Percentiles rank a stretch among this genome's conserved stretches.
These are phyloP conservation scores for Haemorhous mexicanus DNA, from an alignment of 2,113 vertebrate genomes.

Conservation along the genomic window DNA sequence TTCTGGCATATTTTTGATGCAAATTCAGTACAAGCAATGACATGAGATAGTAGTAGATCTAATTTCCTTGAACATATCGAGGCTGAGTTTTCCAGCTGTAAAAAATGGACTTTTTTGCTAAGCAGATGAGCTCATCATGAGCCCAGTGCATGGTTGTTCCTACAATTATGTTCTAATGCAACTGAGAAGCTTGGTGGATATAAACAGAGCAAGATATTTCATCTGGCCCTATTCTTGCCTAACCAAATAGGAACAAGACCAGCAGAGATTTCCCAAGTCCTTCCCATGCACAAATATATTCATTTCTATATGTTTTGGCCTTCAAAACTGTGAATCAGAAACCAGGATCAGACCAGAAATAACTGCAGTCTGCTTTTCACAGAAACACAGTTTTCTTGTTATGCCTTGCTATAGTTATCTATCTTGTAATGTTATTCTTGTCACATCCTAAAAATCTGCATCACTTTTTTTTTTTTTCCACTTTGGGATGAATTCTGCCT, in stretches of 20 bases:
- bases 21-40: neutral
- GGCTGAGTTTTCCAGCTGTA: neutral
- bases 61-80: neutral
- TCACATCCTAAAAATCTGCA: slow-evolving; percentile 28
- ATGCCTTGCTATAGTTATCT: slow-evolving; percentile 3
- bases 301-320: neutral
- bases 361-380: slow-evolving; percentile 49
- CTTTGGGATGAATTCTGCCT: slow-evolving; percentile 30
- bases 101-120: neutral
- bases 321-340: slow-evolving; percentile 22
- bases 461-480: neutral
- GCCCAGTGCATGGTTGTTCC: neutral
- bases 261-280: neutral
- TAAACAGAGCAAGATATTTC: neutral
- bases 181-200: neutral
- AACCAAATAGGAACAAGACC: neutral
- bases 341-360: slow-evolving; percentile 16
- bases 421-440: slow-evolving; percentile 21
- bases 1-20: neutral
- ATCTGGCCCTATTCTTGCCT: neutral
- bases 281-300: neutral
- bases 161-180: neutral
- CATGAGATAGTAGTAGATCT: neutral
- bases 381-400: slow-evolving; percentile 38
- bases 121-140: neutral